Base-by-base conservation (phyloP, 2,888 invertebrate species). In the Mimumesa dahlbomi region DNA sequence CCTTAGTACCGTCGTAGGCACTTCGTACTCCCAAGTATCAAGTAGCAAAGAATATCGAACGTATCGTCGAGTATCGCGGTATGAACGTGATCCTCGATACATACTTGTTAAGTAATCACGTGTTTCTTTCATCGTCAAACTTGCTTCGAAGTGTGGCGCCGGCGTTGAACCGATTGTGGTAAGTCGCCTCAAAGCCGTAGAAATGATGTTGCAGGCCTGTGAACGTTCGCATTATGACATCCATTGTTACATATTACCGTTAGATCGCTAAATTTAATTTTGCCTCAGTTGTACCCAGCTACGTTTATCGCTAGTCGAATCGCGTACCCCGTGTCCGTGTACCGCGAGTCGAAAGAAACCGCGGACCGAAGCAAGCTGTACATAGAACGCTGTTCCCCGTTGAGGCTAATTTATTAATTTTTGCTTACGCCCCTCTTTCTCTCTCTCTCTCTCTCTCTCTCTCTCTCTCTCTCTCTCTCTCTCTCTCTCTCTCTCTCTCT, bases 101-200 rank as follows among this genome's bases (percentile, higher is more conserved):
- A n/a, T n/a, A 81, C 63, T 77, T 83, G 83, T 78, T 73, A 82
- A 87, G 88, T 88, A 89, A 89, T 88, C 79, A 87, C 84, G 83
- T 88, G 84, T 86, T 82, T 85, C 85, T 88, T 88, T 85, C 83
- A 85, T 88, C 85, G 84, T 83, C 83, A 86, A 85, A 87, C 87
- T 89, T 88, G 87, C 88, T 87, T 84, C 86, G 85, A 89, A 89
- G 89, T 86, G 85, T 84, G 88, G 86, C 82, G 79, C 85, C 78
- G 91, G 95, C 93, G 95, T 96, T 93, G 97, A 97, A 93, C 97
- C 97, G 90, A 97, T 97, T 91, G 96, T 97, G 95, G 97, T 97
- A 95, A 97, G 97, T 96, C 92, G 89, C 87, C 85, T 82, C 75
- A 73, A 65, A 71, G 74, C 77, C 75, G 56, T 66, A 61, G 31